Evolutionary conservation across 2,888 invertebrate species (phyloP).

Genomic region (Pseudeuparius sepicola): DNA sequence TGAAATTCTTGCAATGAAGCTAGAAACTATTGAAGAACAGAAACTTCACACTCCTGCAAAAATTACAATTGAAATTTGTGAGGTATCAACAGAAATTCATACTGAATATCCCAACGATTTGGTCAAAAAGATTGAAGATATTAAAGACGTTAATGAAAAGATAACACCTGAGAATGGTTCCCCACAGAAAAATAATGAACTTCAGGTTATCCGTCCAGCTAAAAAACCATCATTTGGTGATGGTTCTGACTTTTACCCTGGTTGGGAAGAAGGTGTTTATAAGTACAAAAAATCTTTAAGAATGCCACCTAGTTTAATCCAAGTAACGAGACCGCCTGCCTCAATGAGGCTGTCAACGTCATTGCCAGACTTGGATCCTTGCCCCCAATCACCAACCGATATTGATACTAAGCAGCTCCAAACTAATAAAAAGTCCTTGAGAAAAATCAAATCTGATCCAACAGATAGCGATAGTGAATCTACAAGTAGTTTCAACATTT

Average conservation of each 20-base stretch:
- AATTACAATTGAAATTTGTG: too few species aligned
- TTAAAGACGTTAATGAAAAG: background rate
- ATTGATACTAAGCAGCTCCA: conserved; percentile 39
- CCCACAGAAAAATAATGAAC: conserved; percentile 15
- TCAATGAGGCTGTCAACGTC: conserved; percentile 63
- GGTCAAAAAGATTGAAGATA: background rate
- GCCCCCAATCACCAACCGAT: conserved; percentile 59
- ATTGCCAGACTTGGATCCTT: conserved; percentile 66
- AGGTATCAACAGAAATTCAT: too few species aligned
- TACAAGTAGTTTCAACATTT: conserved; percentile 48
- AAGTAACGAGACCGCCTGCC: conserved; percentile 63
- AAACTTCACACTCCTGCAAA: too few species aligned
- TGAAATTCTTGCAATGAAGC: background rate
- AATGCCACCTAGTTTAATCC: conserved; percentile 72
- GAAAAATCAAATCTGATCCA: conserved; percentile 37
- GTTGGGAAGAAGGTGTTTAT: conserved; percentile 77
- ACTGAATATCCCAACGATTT: too few species aligned
- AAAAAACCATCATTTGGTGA: conserved; percentile 57
- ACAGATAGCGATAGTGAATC: conserved; percentile 55
- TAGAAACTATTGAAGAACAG: too few species aligned
- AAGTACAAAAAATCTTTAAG: conserved; percentile 72
- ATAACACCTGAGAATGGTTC: too few species aligned
- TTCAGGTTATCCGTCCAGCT: conserved; percentile 33
- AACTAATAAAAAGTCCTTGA: conserved; percentile 16
- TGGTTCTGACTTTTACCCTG: conserved; percentile 63